Base-by-base conservation (phyloP, 2,888 invertebrate species). In the Melinopterus prodromus region DNA sequence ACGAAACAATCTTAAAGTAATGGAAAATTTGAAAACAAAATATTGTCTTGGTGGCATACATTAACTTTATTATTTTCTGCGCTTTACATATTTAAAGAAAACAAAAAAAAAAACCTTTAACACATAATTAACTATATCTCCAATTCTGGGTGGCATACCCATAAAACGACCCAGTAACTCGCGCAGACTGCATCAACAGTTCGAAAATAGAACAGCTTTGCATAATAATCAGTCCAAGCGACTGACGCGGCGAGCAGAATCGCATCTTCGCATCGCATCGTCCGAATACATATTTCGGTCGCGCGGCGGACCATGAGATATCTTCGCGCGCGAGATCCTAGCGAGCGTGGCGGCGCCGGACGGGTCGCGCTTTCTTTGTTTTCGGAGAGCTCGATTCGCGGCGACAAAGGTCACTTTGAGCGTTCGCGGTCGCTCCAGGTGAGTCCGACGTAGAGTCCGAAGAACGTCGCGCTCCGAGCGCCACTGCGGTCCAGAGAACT, bases 341-440 rank as follows among this genome's bases (percentile, higher is more conserved):
- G 74, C 35, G 74, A 37, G 35, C 74, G 53, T 53, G 74, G 74
- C 16, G 74, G 74, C 74, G 74, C 35, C 35, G 9, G 53, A 7
- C 74, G 26, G 36, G 12, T 71, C 35, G 16, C 26, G 7, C 7
- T 35, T 37, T 74, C 74, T 74, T 74, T 26, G 74, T 74, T 74
- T 74, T 74, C 37, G 36, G 74, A 36, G 26, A 26, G 26, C 2
- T 74, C 35, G 5, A 35, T 2, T 38, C 53, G 53, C 53, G 53
- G 7, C 53, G 53, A 3, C 74, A 74, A 35, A 74, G 74, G 74
- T 74, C 74, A 74, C 36, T 74, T 37, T 74, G 74, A 37, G 37
- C 74, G 37, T 74, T 74, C 71, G 16, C 71, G 16, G 71, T 71
- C 71, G 71, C 71, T 35, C 37, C 74, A 74, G 74, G 74, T 74